Conservation (phyloP, 2,888 invertebrate species). For the Thysanoteuthis rhombus region DNA sequence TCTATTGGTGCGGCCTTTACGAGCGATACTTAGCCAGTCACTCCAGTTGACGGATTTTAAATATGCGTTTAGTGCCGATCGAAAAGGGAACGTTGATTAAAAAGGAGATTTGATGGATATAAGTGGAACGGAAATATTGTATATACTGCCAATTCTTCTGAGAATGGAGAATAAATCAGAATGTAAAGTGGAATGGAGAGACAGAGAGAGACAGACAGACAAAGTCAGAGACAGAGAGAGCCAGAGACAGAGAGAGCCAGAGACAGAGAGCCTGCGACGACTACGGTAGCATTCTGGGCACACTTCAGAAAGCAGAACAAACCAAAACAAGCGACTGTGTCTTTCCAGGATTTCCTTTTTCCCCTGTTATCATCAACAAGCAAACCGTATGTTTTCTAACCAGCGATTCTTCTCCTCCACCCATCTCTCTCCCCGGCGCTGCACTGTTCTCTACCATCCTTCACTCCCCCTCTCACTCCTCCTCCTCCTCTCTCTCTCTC, state of each 20-base stretch:
- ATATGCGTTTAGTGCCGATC: too few species aligned
- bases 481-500: background rate
- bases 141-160: too few species aligned
- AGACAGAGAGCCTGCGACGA: too few species aligned
- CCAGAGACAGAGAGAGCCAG: background rate
- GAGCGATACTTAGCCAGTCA: too few species aligned
- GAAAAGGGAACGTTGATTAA: too few species aligned
- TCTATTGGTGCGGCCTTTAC: too few species aligned
- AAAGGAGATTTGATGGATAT: too few species aligned
- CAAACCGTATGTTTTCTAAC: constrained; percentile 12
- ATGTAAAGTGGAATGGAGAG: background rate
- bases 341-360: background rate
- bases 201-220: too few species aligned
- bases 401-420: background rate
- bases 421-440: background rate
- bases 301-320: background rate
- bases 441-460: background rate
- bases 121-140: too few species aligned
- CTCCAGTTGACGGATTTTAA: too few species aligned
- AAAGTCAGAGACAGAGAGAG: background rate
- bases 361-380: background rate
- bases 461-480: background rate
- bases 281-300: too few species aligned
- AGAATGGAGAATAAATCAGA: background rate
- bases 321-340: background rate